Evolutionary conservation across 2,888 invertebrate species (phyloP), one percentile per base, ranked within the genome.

Genomic region (Cartodere bifasciata): DNA sequence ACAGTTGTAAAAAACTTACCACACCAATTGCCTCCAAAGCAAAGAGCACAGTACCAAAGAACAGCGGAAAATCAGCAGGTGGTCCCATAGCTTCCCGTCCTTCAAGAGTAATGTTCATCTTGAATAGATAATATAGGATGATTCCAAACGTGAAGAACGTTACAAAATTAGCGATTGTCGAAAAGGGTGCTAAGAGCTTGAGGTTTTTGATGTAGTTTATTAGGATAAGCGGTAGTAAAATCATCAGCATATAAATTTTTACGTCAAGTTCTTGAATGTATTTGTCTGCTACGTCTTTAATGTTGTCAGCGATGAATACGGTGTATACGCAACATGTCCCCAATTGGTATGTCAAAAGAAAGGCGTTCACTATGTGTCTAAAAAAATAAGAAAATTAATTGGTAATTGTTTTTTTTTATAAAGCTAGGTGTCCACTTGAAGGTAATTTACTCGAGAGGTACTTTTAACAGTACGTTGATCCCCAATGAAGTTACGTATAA

Each of bases 241-340:
- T 65, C 38, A 78, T 72, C 13, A 77, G 49, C 81, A 83, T 84
- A 48, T 80, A 75, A 16, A 75, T 58, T 32, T 72, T 63, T 17
- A 76, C 64, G 28, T 69, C 65, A 4, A 74, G 56, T 3, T 58
- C 52, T 1, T 67, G 53, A 2, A 57, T 49, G 45, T 76, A 68
- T 12, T 66, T 58, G 22, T 65, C 65, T 9, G 69, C 58, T 7
- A 85, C 79, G 43, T 62, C 65, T 51, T 80, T 68, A n/a, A 92
- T 68, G 58, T 88, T 92, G 36, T 77, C 75, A 0, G 91, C 75
- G 28, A 95, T 85, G 57, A 95, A 97, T 1, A 95, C 85, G 13
- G 90, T 81, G 60, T 97, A 97, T 2, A 95, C 92, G 57, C 92
- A 92, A 56, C 95, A 94, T 28, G 90, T 87, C 26, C 97, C 97